Percentiles rank a stretch among this genome's conserved stretches.
phyloP scores from a whole-genome alignment of 2,888 invertebrate genomes.

The Bombyx huttoni region DNA sequence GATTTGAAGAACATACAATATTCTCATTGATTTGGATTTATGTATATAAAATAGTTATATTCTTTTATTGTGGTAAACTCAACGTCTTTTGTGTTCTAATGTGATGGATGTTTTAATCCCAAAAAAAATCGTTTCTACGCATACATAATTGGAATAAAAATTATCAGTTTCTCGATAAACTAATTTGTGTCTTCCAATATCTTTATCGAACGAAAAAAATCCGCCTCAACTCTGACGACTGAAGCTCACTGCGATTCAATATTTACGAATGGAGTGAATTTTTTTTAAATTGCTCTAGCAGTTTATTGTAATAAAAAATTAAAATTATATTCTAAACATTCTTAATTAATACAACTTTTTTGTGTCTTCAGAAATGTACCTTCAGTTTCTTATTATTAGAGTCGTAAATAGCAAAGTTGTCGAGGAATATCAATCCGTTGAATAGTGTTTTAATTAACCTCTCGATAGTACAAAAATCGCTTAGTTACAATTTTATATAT shows the following conservation, averaged over 20 bases:
- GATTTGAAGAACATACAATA: neutral
- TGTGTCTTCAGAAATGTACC: neutral
- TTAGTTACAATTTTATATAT: constrained; percentile 36
- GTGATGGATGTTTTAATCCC: neutral
- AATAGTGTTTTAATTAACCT: constrained; percentile 10
- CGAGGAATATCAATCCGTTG: too few species aligned
- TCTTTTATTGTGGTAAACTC: neutral
- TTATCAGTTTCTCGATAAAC: constrained; percentile 12
- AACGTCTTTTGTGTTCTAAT: neutral
- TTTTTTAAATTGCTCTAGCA: too few species aligned
- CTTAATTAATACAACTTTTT: neutral
- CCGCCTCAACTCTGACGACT: neutral
- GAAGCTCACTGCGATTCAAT: neutral
- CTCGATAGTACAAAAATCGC: constrained; percentile 60
- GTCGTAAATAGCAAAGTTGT: neutral
- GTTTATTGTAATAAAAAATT: neutral
- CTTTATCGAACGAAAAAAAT: constrained; percentile 3
- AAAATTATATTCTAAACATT: neutral
- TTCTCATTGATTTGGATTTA: neutral
- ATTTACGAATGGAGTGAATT: neutral
- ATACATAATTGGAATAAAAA: neutral
- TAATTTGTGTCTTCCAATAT: constrained; percentile 37
- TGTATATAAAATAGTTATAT: neutral
- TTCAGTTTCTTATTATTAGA: neutral
- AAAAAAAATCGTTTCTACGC: neutral